phyloP scores from a whole-genome alignment of 2,888 invertebrate species.

The Homarus gammarus region DNA sequence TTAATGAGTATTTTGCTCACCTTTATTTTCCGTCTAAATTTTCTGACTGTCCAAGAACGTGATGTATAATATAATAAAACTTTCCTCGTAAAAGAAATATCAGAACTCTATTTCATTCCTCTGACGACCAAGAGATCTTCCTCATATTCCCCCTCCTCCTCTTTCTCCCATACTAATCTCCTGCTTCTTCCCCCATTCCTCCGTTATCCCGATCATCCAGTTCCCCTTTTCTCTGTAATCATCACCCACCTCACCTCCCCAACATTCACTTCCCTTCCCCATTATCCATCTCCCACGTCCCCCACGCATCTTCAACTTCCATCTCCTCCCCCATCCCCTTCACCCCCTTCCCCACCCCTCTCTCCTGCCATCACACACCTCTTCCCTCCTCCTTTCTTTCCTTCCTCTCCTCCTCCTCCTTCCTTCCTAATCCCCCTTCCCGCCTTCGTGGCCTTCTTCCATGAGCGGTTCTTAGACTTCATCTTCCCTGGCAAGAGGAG shows the following conservation, averaged over 20 bases:
- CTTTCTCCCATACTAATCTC: neutral
- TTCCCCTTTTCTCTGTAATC: slow-evolving; percentile 2
- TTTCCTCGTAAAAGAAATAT: too few relatives aligned
- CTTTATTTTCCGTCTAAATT: too few relatives aligned
- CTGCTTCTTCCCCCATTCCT: neutral
- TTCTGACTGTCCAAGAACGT: too few relatives aligned
- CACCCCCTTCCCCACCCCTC: neutral
- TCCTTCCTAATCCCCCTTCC: neutral
- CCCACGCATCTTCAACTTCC: neutral
- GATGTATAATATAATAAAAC: too few relatives aligned
- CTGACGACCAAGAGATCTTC: neutral
- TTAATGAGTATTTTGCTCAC: too few relatives aligned
- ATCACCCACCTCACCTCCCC: too few relatives aligned
- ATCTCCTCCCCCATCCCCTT: neutral
- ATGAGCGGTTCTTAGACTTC: too few relatives aligned
- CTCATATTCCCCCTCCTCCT: neutral
- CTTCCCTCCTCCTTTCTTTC: neutral
- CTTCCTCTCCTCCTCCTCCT: neutral
- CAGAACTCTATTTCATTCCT: too few relatives aligned
- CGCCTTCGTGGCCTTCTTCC: neutral
- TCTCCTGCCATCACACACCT: neutral
- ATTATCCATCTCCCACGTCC: neutral
- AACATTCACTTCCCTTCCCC: neutral
- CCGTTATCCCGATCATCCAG: neutral
- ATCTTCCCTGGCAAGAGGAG: neutral